Evolutionary conservation across 2,888 invertebrate genomes (phyloP).

Genomic region (Drosophila tripunctata): DNA sequence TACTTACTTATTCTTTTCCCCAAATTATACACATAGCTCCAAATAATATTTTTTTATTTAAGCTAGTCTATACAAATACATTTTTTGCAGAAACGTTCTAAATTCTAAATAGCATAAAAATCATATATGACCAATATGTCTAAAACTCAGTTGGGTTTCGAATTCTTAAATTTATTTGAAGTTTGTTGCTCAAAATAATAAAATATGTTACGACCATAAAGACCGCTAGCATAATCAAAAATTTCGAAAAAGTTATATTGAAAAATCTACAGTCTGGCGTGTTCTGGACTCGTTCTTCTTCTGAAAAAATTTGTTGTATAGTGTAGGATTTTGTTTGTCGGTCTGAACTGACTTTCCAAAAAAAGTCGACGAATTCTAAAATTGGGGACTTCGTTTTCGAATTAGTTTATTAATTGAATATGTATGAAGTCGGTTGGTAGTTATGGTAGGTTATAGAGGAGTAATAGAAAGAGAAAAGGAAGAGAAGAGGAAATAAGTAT

Average conservation of each 20-base stretch:
- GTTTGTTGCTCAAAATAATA: conserved; percentile 15
- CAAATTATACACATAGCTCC: no score
- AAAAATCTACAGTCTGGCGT: background rate
- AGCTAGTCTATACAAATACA: no score
- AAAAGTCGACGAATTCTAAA: background rate
- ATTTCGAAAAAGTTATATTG: background rate
- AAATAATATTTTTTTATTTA: no score
- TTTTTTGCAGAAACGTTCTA: no score
- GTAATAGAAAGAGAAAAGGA: conserved; percentile 40
- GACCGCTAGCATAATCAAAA: background rate
- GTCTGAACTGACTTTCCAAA: background rate
- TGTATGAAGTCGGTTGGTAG: background rate
- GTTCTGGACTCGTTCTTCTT: background rate
- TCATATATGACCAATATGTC: background rate
- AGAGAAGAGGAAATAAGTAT: conserved; percentile 32
- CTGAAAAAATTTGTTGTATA: background rate
- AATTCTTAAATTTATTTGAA: conserved; percentile 18
- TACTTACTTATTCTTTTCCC: no score
- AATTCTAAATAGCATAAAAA: background rate
- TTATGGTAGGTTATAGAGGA: conserved; percentile 2
- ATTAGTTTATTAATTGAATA: background rate
- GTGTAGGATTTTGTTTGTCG: conserved; percentile 4
- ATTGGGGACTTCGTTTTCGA: conserved; percentile 1
- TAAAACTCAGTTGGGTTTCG: conserved; percentile 32
- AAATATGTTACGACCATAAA: conserved; percentile 1